phyloP scores from a whole-genome alignment of 2,797 vertebrate species.

The Loris lydekkerianus region DNA sequence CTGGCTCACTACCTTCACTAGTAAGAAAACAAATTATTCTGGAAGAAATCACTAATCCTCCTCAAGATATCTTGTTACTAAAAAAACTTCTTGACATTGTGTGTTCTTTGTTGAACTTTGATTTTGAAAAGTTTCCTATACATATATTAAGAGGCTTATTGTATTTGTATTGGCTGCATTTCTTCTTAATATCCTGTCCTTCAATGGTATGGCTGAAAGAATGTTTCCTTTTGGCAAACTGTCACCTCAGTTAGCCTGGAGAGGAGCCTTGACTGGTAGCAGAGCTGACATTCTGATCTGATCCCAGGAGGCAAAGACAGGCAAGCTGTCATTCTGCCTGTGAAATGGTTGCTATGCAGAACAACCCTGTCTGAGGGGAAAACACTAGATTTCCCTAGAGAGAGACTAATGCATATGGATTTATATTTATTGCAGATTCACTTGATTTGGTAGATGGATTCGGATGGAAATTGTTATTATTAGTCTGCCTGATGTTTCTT shows the following conservation, averaged over 20 bases:
- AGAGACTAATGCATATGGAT: slow-evolving; percentile 53
- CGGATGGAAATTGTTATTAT: slow-evolving; percentile 78
- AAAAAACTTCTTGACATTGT: neutral
- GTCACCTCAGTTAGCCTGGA: slow-evolving; percentile 42
- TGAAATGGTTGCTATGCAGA: slow-evolving; percentile 59
- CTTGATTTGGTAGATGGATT: slow-evolving; percentile 74
- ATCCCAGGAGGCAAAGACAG: slow-evolving; percentile 75
- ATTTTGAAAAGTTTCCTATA: slow-evolving; percentile 17
- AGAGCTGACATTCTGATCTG: slow-evolving; percentile 73
- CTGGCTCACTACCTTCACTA: neutral
- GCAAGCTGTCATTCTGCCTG: slow-evolving; percentile 70
- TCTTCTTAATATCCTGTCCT: neutral
- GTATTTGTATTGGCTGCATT: neutral
- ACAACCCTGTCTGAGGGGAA: slow-evolving; percentile 59
- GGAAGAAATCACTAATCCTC: neutral
- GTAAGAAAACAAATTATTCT: slow-evolving; percentile 44
- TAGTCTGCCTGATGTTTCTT: slow-evolving; percentile 75
- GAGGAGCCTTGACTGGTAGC: slow-evolving; percentile 13
- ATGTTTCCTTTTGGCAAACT: slow-evolving; percentile 65
- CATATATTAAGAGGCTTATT: neutral
- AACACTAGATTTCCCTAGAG: slow-evolving; percentile 75
- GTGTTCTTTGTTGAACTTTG: neutral
- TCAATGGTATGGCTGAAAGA: neutral
- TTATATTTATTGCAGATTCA: slow-evolving; percentile 79
- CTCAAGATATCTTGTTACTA: neutral